Base-by-base conservation (phyloP, 2,797 vertebrate species). In the Cryptoblepharus egeriae region DNA sequence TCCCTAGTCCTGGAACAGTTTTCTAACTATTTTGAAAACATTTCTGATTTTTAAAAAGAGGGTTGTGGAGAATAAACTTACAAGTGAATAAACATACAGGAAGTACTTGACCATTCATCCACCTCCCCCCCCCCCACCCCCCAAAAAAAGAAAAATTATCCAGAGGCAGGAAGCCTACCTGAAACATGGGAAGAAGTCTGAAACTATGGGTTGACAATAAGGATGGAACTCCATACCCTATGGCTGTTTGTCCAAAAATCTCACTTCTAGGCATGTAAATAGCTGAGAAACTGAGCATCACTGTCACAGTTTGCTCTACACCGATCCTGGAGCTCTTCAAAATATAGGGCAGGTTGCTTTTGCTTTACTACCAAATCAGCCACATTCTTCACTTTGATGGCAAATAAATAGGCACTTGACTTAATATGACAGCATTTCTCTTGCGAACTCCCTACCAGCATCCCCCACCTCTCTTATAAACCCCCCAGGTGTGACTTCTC, bases 371-470 rank as follows among this genome's bases (percentile, higher is more conserved):
- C 77, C 79, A 83, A 89, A 80, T 28, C 15, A 11, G 77, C 81
- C 83, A 49, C 87, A 90, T 72, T 81, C 52, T 82, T 90, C 76
- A 37, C 79, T 88, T n/a, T 77, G 79, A 89, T 84, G 65, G 75
- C 84, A 81, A 92, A 89, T 70, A 89, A 92, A 85, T 84, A 75
- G 87, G 22, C 89, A 73, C 81, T 91, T n/a, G 0, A 30, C 82
- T 89, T 61, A 92, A 90, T 82, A 78, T 88, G 88, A 82, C 75
- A 26, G 79, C 85, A 39, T 79, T 82, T 82, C 26, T 75, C 73
- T 2, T 3, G 85, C 22, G 83, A 89, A 80, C 78, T 87, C 60
- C 74, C 80, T 77, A 39, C 0, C 0, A 88, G 84, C 70, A 60
- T 28, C 20, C n/a, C n/a, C 61, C 11, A 74, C 64, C 84, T 90